phyloP scores from a whole-genome alignment of 2,888 invertebrate genomes.

The Diarsia mendica region DNA sequence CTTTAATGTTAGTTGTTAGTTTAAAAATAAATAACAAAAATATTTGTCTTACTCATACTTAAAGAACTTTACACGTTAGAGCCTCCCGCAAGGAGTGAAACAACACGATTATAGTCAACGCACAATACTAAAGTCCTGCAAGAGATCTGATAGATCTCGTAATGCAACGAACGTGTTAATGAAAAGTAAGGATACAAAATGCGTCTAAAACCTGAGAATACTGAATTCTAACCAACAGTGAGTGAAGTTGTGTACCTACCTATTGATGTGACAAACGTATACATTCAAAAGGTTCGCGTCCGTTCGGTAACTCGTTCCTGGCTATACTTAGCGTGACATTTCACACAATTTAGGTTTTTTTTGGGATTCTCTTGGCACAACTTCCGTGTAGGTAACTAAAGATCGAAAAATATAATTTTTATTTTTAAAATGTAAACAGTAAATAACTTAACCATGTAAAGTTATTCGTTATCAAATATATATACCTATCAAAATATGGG shows the following conservation, averaged over 20 bases:
- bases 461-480: not conserved
- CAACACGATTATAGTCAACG: no score
- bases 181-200: not conserved
- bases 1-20: no score
- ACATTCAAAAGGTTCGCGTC: slow-evolving; percentile 4
- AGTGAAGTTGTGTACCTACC: not conserved
- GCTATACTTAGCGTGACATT: slow-evolving; percentile 38
- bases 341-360: slow-evolving; percentile 18
- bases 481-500: not conserved
- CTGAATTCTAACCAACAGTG: not conserved
- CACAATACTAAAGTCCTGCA: no score
- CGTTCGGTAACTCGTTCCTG: slow-evolving; percentile 7
- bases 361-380: slow-evolving; percentile 14
- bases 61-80: no score
- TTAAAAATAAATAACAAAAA: no score
- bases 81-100: no score
- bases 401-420: not conserved
- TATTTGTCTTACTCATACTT: no score
- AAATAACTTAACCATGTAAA: no score
- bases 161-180: no score
- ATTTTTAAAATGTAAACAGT: not conserved
- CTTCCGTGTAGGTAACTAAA: not conserved
- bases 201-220: not conserved
- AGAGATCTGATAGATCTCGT: no score
- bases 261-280: not conserved